Base-by-base conservation (phyloP, 2,888 invertebrate genomes). In the Pilophorus perplexus region DNA sequence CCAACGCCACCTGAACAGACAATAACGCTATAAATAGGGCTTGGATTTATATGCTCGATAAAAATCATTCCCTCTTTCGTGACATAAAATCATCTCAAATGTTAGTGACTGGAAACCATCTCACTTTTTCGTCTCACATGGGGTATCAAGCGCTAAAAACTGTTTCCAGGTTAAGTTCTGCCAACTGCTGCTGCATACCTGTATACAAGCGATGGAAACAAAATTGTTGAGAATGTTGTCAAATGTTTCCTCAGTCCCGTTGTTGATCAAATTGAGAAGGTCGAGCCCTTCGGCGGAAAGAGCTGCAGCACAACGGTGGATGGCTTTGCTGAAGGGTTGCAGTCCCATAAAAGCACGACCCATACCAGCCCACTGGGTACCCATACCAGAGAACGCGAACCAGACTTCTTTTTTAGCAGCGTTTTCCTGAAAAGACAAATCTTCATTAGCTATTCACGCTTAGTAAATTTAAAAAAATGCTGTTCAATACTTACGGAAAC, bases 341-440 rank as follows among this genome's bases (percentile, higher is more conserved):
- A 98, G 80, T 69, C 82, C 79, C 85, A 97, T 87, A 72, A 99
- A 82, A 67, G 88, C 84, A 75, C 86, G 87, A 12, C 88, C 96
- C 97, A 98, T 98, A 74, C 93, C 93, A 54, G 90, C 84, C 97
- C 97, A 98, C 79, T 98, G 98, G 40, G 92, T 89, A 14, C 98
- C 98, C 98, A 98, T 98, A 67, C 99, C 99, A 50, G 95, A 90
- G 80, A 94, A 98, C 70, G 98, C 84, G 78, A 85, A 98, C 93
- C 96, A 98, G 62, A 97, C 79, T 0, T 96, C 94, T 12, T 90
- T 84, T 70, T 84, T 83, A 86, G 12, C 81, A 80, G 8, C 78
- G 76, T 67, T 67, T 44, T 69, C 69, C 67, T 54, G 8, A 18
- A 60, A 62, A 62, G 23, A 52, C 3, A 1, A 18, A 10, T n/a